Percentiles rank a stretch among this genome's conserved stretches.
Evolutionary conservation across 1,140 invertebrate species (phyloP).

Genomic region (Odontomachus brunneus): DNA sequence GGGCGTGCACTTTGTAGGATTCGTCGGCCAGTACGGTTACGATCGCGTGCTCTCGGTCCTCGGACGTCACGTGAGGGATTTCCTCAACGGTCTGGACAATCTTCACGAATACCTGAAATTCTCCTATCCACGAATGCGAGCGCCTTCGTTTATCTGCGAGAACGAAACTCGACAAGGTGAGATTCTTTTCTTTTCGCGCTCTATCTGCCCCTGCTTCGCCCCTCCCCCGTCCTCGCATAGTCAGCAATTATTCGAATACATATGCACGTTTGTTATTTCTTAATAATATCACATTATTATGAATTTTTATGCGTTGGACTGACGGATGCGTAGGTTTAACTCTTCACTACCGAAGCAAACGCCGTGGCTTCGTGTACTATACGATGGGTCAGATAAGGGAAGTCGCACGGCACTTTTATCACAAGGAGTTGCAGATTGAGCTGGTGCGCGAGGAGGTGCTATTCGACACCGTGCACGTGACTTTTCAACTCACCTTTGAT

Average conservation of each 20-base stretch:
- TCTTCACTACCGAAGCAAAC: slow-evolving; percentile 96
- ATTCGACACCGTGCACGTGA: slow-evolving; percentile 96
- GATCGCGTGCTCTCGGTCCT: slow-evolving; percentile 95
- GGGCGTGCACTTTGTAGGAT: slow-evolving; percentile 95
- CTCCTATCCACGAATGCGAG: slow-evolving; percentile 96
- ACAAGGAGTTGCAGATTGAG: slow-evolving; percentile 96
- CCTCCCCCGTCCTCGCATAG: too few relatives aligned
- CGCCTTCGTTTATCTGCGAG: slow-evolving; percentile 98
- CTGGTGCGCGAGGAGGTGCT: slow-evolving; percentile 93
- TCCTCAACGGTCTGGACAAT: slow-evolving; percentile 98
- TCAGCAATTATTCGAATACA: too few relatives aligned
- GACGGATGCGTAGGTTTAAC: slow-evolving; percentile 89
- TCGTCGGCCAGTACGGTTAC: slow-evolving; percentile 97
- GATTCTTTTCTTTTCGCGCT: too few relatives aligned
- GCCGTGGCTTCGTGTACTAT: slow-evolving; percentile 97
- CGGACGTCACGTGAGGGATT: slow-evolving; percentile 97
- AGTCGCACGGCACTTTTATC: slow-evolving; percentile 96
- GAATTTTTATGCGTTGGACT: neutral
- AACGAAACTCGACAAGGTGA: slow-evolving; percentile 93
- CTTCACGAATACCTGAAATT: slow-evolving; percentile 98
- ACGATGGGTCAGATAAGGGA: slow-evolving; percentile 98
- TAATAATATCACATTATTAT: neutral
- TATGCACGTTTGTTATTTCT: too few relatives aligned
- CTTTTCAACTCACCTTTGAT: slow-evolving; percentile 97
- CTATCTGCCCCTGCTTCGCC: too few relatives aligned